Percentiles rank a stretch among this genome's conserved stretches.
phyloP scores from a whole-genome alignment of 2,113 vertebrate species.

The Craseonycteris thonglongyai region DNA sequence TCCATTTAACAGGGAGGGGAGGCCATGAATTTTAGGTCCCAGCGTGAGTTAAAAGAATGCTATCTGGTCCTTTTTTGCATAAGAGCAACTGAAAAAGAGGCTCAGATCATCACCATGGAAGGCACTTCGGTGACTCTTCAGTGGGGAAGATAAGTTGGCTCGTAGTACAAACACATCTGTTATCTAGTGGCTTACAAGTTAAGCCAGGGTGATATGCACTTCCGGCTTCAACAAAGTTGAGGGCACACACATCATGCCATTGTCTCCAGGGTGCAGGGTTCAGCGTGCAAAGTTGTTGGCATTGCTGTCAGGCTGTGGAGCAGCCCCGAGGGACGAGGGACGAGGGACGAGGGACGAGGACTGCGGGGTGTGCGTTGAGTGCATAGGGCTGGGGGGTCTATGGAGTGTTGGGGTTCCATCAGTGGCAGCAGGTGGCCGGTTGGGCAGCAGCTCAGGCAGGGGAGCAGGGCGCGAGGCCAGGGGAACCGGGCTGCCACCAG shows the following conservation, averaged over 20 bases:
- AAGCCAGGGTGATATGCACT: neutral
- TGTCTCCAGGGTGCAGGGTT: rapidly evolving
- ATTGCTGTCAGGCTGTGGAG: rapidly evolving
- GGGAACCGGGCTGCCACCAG: no score
- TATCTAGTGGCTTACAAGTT: neutral
- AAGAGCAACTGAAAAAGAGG: neutral
- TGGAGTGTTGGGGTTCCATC: neutral
- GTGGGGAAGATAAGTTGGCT: neutral
- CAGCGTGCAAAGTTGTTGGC: rapidly evolving
- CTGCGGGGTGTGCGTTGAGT: neutral
- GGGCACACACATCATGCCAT: rapidly evolving
- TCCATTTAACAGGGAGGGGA: neutral
- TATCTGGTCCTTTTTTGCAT: rapidly evolving
- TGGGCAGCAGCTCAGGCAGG: neutral
- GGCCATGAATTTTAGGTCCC: neutral
- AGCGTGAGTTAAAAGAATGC: neutral
- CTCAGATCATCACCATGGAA: neutral
- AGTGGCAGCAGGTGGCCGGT: neutral
- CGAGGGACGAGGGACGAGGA: no score
- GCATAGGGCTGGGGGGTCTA: no score
- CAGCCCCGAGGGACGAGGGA: no score
- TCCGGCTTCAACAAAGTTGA: neutral
- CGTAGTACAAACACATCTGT: neutral
- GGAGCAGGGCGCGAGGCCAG: neutral
- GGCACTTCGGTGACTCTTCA: neutral